Evolutionary conservation across 92 coral and sea anemone species (phyloP), one percentile per base, ranked within the genome.

Genomic region (Scolanthus callimorphus): DNA sequence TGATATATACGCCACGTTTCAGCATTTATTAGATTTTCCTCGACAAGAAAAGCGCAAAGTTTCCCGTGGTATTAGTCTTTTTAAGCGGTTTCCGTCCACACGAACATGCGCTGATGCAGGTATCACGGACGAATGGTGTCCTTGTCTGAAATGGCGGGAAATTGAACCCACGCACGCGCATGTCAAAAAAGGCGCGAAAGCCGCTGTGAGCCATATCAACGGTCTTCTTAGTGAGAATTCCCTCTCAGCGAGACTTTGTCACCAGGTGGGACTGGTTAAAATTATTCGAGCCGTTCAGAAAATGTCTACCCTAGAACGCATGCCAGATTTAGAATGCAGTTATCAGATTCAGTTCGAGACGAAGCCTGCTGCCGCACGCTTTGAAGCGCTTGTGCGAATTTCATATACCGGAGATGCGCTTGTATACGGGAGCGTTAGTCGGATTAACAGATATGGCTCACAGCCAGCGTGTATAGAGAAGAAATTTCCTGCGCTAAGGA

Each of bases 1-100:
- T 28, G 96, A 88, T 34, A 63, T 87, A 15, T 79, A 87, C 70
- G 83, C 82, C 3, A 87, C 96, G 20, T 63, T 87, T 39, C 57
- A 50, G 17, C 86, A 88, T 43, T 51, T 88, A 38, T 24, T 76
- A 11, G 29, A 60, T 2, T 88, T 78, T 46, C 81, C 86, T 0
- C 4, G 19, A 4, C 49, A 30, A 15, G 68, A 61, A 17, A 60
- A 71, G 4, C n/a, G 26, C 1, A 39, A 79, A 26, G 47, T 23
- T 4, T 49, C 59, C 25, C 49, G 64, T 29, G 90, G 96, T 25
- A 46, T 47, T 0, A 73, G 86, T 44, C 65, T 87, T 20, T 78
- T 82, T 20, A 57, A 60, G 20, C 29, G 25, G 3, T 55, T 87
- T 2, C 70, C 83, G 1, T 39, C 52, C 13, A 25, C 20, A 41